These are phyloP conservation scores for Lepilemur septentrionalis DNA, from an alignment of 2,797 vertebrate species.

Conservation along the genomic window DNA sequence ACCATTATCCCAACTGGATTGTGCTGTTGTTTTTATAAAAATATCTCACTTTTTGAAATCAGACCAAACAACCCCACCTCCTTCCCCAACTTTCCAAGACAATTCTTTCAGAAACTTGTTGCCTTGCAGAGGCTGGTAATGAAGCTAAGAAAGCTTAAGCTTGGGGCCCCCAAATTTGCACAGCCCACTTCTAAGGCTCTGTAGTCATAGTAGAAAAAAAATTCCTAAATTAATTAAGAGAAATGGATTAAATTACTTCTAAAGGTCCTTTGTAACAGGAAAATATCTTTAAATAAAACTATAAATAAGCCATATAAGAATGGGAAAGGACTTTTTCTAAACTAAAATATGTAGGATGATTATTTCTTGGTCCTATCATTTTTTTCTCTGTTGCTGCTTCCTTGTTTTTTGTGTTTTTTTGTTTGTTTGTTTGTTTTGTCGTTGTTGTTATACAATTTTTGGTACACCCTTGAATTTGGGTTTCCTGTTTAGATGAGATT, in stretches of 20 bases:
- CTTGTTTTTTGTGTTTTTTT: too few species aligned
- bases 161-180: background rate
- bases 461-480: background rate
- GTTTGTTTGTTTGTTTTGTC: background rate
- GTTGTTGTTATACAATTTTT: background rate
- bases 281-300: background rate
- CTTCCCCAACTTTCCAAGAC: background rate
- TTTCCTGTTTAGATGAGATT: background rate
- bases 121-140: background rate
- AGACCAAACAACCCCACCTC: background rate
- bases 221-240: background rate
- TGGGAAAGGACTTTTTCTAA: background rate
- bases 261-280: background rate
- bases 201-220: too few species aligned
- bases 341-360: background rate
- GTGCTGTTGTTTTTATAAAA: background rate
- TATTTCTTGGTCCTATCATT: background rate
- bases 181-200: too few species aligned
- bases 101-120: background rate
- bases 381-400: background rate
- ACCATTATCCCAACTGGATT: fast-evolving
- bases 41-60: background rate
- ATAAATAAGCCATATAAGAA: background rate
- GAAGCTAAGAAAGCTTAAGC: background rate
- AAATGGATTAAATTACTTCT: background rate